These are phyloP conservation scores for Acanthosepion esculentum DNA, from an alignment of 2,888 invertebrate species.

Conservation along the genomic window DNA sequence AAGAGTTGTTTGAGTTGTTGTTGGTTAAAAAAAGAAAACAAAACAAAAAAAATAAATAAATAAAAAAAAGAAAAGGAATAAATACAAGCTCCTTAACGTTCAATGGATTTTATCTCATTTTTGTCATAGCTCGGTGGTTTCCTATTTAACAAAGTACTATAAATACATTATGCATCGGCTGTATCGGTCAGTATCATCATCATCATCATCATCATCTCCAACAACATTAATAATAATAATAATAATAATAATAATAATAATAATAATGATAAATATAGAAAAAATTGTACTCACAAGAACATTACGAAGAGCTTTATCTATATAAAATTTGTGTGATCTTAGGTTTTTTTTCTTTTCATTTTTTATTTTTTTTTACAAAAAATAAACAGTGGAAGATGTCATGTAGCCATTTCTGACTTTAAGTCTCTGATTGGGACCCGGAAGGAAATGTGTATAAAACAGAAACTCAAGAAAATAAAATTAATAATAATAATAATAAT, in stretches of 20 bases:
- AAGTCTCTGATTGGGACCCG: no score
- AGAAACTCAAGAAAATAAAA: no score
- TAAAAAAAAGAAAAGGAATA: not conserved
- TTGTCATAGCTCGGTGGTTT: not conserved
- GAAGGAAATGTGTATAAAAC: no score
- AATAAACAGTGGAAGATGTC: no score
- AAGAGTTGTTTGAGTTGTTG: not conserved
- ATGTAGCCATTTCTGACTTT: no score
- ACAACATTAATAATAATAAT: not conserved
- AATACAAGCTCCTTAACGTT: not conserved
- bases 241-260: not conserved
- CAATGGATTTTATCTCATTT: not conserved
- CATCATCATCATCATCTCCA: not conserved
- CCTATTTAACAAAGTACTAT: not conserved
- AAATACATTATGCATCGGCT: not conserved
- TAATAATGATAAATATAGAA: not conserved
- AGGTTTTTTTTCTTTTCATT: no score
- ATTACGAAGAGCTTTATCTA: no score
- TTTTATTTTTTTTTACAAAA: no score
- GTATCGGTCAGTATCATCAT: no score
- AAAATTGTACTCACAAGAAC: no score
- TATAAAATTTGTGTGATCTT: no score
- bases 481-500: no score
- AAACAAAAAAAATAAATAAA: not conserved
- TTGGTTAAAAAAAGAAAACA: not conserved